phyloP scores from a whole-genome alignment of 2,888 invertebrate genomes.

The Drosophila tripunctata region DNA sequence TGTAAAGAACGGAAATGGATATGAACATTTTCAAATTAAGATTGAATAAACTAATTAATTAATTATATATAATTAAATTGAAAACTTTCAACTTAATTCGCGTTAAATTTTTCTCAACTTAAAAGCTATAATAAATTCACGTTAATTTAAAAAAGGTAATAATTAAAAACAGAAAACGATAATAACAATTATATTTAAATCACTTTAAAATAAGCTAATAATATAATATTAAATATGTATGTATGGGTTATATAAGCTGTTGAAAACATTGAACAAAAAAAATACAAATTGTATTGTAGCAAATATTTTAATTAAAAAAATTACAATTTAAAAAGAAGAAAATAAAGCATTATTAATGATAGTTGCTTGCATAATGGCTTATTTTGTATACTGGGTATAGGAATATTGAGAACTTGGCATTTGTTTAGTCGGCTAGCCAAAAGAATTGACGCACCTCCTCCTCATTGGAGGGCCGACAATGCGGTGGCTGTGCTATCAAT shows the following conservation, averaged over 20 bases:
- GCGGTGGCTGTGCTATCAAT: conserved; percentile 84
- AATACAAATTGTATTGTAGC: conserved; percentile 77
- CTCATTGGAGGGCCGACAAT: conserved; percentile 89
- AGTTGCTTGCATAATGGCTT: conserved; percentile 17
- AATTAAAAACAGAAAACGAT: conserved; percentile 57
- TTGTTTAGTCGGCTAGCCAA: conserved; percentile 77
- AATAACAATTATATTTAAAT: conserved; percentile 65
- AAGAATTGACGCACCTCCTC: conserved; percentile 87
- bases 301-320: conserved; percentile 73
- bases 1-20: conserved; percentile 14
- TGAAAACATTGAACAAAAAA: conserved; percentile 57
- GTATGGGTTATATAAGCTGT: conserved; percentile 74
- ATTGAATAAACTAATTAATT: conserved; percentile 29
- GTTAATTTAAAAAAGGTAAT: conserved; percentile 64
- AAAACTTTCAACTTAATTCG: conserved; percentile 60
- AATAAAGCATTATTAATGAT: conserved; percentile 78
- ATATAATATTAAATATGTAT: conserved; percentile 37
- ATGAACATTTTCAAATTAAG: conserved; percentile 19
- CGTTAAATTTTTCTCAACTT: conserved; percentile 63
- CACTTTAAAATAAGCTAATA: conserved; percentile 59
- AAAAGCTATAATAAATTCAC: conserved; percentile 32
- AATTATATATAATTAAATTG: conserved; percentile 43
- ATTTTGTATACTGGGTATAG: conserved; percentile 17
- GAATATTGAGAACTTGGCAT: neutral
- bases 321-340: conserved; percentile 38